Evolutionary conservation across 2,888 invertebrate species (phyloP), one percentile per base, ranked within the genome.

Genomic region (Dryobota labecula): DNA sequence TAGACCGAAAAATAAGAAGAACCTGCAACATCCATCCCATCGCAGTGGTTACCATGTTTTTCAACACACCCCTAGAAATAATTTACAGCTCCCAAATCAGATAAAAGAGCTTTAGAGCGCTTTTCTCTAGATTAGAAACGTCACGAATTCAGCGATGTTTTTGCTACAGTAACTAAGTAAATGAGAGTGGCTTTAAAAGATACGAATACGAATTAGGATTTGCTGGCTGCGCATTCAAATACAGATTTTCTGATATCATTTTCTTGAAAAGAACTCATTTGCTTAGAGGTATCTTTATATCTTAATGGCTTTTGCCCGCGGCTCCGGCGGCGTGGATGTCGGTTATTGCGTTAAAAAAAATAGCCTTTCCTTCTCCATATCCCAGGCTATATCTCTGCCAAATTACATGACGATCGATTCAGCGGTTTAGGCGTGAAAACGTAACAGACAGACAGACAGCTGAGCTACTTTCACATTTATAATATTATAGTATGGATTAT

Each of bases 71-170:
- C 20, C 15, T 18, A 24, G 2, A 41, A 51, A 51, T 33, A 27
- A 51, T 68, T 43, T 20, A n/a, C 20, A 33, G 20, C 20, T 33
- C 20, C 13, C 33, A 33, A 51, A 33, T 43, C 30, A 20, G 18
- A n/a, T 43, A 65, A 43, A 36, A 66, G 47, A 24, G 53, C 53
- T 49, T 65, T 57, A 56, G 2, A 30, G 27, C 54, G 38, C 27
- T 63, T 63, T 61, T 60, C 38, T 58, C 1, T 43, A 15, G 38
- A 66, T 62, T 71, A 77, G 47, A 27, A 62, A 45, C 38, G 43
- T 47, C 65, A 43, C 30, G 54, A 78, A 68, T 68, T 30, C 51
- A 56, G 67, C 67, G 27, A 62, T 73, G 78, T 72, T 77, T 77
- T 72, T 67, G 65, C 69, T 64, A 33, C 24, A 60, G 7, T 67